Evolutionary conservation across 2,797 vertebrate genomes (phyloP).

Genomic region (Onychomys leucogaster): DNA sequence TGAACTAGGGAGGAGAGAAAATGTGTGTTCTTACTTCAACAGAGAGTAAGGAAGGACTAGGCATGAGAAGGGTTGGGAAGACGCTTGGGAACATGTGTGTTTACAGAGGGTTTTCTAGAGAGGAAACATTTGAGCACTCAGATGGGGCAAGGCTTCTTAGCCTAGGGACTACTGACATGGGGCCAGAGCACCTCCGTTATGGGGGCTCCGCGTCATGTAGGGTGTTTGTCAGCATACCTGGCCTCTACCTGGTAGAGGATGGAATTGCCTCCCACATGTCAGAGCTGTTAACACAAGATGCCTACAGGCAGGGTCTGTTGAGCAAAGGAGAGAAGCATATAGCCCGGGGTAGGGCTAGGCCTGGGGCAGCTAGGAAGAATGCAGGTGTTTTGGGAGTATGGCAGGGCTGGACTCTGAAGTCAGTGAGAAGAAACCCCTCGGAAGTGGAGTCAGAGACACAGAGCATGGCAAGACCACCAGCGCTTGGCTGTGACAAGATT

Average conservation of each 20-base stretch:
- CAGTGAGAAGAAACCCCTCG: background rate
- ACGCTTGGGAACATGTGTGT: background rate
- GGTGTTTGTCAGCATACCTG: background rate
- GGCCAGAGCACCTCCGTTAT: background rate
- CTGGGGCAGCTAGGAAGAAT: background rate
- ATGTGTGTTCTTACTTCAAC: background rate
- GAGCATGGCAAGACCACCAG: rapidly evolving
- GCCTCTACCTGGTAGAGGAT: background rate
- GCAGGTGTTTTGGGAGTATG: rapidly evolving
- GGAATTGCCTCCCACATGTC: background rate
- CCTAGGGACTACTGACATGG: background rate
- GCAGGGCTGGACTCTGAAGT: background rate
- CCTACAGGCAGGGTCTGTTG: background rate
- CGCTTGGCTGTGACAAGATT: background rate
- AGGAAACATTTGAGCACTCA: background rate
- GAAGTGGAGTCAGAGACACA: background rate
- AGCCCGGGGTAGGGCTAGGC: background rate
- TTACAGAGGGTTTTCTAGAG: background rate
- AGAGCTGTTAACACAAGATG: background rate
- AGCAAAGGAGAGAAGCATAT: background rate
- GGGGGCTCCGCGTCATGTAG: background rate
- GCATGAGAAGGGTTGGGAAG: background rate
- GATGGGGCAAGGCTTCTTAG: background rate
- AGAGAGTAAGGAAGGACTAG: background rate
- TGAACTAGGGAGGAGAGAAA: background rate